Evolutionary conservation across 2,113 vertebrate species (phyloP), one percentile per base, ranked within the genome.

Genomic region (Pavo muticus): DNA sequence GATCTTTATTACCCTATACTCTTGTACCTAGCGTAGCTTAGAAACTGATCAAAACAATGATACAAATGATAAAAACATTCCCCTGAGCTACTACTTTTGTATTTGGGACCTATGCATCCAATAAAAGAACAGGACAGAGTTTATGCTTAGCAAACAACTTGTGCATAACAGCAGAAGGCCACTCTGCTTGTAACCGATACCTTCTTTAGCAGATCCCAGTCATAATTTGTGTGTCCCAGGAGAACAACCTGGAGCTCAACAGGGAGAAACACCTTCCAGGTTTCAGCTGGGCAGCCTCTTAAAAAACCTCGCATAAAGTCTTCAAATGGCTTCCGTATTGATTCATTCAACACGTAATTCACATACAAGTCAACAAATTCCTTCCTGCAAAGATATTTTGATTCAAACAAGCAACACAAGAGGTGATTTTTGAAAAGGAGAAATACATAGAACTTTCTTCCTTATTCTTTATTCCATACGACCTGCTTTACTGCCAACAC

Each of bases 341-440:
- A 97, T 57, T 96, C 90, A 87, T 97, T 98, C 50, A 98, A 92
- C 17, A 84, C 10, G 9, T 97, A 97, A 87, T 97, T 90, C 39
- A 98, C 65, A 13, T 95, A 97, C 74, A 97, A 93, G 69, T 98
- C 96, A 47, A 97, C 97, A 65, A 97, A 98, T 91, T 98, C 95
- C 48, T 94, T 94, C 83, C 97, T 97, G 94, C 44, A 93, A 94
- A 94, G 47, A 94, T 24, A 92, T 60, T 93, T 69, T 47, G 39
- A 48, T 74, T 23, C 17, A 84, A 71, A 84, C 0, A 2, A 87
- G 16, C 20, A 88, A 67, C 23, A 11, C 9, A 47, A 48, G 5
- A 68, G 48, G 5, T 70, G 45, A 6, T 56, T 80, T 90, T 77
- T 72, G 29, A 32, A 88, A 92, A 71, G 29, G 6, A 85, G 13